Conservation (phyloP, 2,113 vertebrate genomes). For the Acrocephalus kingi region DNA sequence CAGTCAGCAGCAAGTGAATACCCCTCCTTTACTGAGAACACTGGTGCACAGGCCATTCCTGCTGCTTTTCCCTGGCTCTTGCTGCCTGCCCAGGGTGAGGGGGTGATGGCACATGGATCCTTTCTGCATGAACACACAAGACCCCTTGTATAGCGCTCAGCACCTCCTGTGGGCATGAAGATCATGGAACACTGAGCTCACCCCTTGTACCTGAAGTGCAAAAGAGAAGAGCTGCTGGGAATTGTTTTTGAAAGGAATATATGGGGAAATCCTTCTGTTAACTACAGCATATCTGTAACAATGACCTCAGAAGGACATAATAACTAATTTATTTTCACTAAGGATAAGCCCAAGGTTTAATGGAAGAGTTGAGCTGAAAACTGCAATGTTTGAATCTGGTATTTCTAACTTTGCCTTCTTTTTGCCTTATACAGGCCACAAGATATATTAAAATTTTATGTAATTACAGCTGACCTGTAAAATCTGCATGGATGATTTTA, state of each 20-base stretch:
- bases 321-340: neutral
- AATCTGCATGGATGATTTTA: neutral
- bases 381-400: neutral
- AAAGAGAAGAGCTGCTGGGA: neutral
- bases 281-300: neutral
- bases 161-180: neutral
- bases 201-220: neutral
- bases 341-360: neutral
- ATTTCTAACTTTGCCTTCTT: neutral
- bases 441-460: slow-evolving; percentile 1
- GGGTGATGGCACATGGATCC: neutral
- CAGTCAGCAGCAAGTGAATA: neutral
- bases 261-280: neutral
- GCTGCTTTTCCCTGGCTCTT: neutral
- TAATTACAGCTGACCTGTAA: neutral
- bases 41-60: neutral
- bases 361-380: neutral
- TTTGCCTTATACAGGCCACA: neutral
- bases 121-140: neutral
- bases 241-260: neutral
- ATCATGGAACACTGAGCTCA: neutral
- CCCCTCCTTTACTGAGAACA: neutral
- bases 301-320: neutral
- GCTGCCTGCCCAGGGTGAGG: neutral
- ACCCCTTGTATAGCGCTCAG: neutral